Evolutionary conservation across 1,140 invertebrate species (phyloP), one percentile per base, ranked within the genome.

Genomic region (Scylla paramamosain): DNA sequence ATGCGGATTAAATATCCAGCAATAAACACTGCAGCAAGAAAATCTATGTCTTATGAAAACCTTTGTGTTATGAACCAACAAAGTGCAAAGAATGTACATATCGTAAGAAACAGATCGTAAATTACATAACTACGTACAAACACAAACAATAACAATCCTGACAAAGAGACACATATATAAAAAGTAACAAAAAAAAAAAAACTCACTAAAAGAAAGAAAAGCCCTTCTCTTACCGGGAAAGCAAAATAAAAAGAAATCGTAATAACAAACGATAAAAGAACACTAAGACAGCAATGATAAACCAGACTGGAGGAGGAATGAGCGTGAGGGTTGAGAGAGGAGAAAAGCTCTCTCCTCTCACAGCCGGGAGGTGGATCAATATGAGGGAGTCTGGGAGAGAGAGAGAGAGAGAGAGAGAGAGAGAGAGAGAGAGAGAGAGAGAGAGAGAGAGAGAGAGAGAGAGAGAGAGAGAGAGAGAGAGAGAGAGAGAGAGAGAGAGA

Each of bases 341-440:
- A 91, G 90, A 52, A 77, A 91, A 91, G 90, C 52, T 52, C 29
- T 48, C 32, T 31, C 48, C 92, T 87, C 84, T 87, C 92, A 46
- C 32, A 83, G 77, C 92, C 32, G 82, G 29, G 82, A 93, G 83
- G 8, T 84, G 83, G 92, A 93, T 86, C 29, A 59, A 59, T 59
- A 52, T 84, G 92, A 87, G 82, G 67, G 92, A 93, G 92, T 46
- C 39, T 16, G 91, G 14, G 91, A 31, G 52, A 92, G 91, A 92
- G 52, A 77, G 52, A 92, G 91, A 84, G 82, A 87, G 92, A 86
- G 46, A 93, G 32, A 86, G 82, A 84, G 83, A 87, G 84, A 87
- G 92, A 59, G 92, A 87, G 92, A 87, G 82, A 93, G 84, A 89
- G 87, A 89, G 87, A 89, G 87, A 89, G 87, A 89, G 91, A 92